These are phyloP conservation scores for Tragelaphus imberbis DNA, from an alignment of 2,113 vertebrate species.

Conservation along the genomic window DNA sequence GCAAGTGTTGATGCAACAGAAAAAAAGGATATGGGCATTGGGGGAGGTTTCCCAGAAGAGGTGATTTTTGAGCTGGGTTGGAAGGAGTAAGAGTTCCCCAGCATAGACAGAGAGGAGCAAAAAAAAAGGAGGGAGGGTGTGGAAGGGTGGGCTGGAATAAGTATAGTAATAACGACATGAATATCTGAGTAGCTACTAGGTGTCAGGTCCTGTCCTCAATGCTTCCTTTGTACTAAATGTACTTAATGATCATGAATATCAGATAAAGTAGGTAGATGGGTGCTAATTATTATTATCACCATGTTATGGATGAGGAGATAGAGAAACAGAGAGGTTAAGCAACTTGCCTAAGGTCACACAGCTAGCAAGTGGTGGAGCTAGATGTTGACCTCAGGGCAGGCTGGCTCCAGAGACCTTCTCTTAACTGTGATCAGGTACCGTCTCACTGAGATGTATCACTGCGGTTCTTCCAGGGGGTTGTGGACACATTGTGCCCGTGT, in stretches of 20 bases:
- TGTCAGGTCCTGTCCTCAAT: background rate
- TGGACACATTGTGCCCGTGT: background rate
- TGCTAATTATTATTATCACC: background rate
- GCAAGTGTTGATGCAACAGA: background rate
- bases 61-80: background rate
- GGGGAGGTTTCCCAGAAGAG: background rate
- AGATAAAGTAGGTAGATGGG: too few species aligned
- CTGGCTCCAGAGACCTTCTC: background rate
- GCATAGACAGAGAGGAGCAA: background rate
- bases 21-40: background rate
- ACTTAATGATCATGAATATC: background rate
- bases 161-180: rapidly evolving
- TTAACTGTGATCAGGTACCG: background rate
- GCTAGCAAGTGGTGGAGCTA: background rate
- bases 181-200: background rate
- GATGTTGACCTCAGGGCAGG: background rate
- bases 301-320: background rate
- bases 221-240: background rate
- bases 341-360: background rate
- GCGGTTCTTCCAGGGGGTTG: background rate
- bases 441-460: background rate
- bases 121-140: too few species aligned
- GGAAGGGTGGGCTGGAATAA: rapidly evolving
- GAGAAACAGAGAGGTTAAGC: background rate
- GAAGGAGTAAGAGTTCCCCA: background rate